Percentiles rank a stretch among this genome's conserved stretches.
These are phyloP conservation scores for Panthera leo DNA, from an alignment of 2,113 vertebrate genomes.

Conservation along the genomic window DNA sequence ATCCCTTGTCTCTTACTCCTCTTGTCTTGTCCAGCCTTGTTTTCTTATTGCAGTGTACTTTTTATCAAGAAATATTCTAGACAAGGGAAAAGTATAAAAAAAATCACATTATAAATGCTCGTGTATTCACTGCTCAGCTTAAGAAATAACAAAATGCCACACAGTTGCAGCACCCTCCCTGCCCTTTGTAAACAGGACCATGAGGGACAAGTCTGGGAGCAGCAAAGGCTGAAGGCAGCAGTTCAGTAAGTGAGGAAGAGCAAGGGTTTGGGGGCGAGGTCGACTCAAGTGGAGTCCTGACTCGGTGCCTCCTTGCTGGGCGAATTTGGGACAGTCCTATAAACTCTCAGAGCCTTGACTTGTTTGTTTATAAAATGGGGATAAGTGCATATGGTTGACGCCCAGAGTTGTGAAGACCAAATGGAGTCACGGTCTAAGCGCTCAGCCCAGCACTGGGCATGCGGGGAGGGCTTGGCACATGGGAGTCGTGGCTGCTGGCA, in stretches of 20 bases:
- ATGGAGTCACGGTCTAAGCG: neutral
- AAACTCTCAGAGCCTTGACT: neutral
- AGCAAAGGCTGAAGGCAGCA: neutral
- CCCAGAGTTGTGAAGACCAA: neutral
- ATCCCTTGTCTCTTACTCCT: neutral
- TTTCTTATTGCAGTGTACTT: neutral
- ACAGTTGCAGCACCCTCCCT: too few species aligned
- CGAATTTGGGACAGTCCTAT: neutral
- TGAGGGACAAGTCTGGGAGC: neutral
- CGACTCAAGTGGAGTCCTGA: neutral
- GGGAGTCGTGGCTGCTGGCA: neutral
- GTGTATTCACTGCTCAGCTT: neutral
- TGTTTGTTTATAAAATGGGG: neutral
- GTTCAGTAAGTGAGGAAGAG: neutral
- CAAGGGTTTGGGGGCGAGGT: neutral
- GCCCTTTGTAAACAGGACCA: neutral
- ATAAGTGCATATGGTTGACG: neutral
- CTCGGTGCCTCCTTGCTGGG: neutral
- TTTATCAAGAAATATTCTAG: conserved; percentile 11
- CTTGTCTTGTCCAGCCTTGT: neutral
- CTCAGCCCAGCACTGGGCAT: neutral
- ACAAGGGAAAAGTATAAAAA: neutral
- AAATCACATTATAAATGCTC: neutral
- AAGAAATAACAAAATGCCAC: neutral
- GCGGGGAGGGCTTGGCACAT: neutral